Evolutionary conservation across 2,888 invertebrate species (phyloP).

Genomic region (Lasioglossum oenotherae): DNA sequence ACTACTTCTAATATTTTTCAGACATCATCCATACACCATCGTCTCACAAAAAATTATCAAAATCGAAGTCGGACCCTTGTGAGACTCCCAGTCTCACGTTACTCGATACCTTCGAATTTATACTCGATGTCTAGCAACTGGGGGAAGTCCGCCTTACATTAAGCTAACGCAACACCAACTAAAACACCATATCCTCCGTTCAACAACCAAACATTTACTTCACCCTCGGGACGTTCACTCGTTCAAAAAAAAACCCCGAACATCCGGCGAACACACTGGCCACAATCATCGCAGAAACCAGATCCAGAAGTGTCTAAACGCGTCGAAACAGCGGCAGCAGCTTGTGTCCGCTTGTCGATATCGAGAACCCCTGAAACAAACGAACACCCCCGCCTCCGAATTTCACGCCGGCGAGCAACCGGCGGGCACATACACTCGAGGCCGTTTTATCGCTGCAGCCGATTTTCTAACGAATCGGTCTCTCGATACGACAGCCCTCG

Average conservation of each 20-base stretch:
- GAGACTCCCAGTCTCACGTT: too few species aligned
- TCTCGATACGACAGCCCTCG: slow-evolving; percentile 56
- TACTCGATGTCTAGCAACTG: too few species aligned
- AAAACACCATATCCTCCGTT: neutral
- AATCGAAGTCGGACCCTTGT: too few species aligned
- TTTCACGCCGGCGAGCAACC: slow-evolving; percentile 11
- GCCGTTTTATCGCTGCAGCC: slow-evolving; percentile 44
- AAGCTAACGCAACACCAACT: neutral
- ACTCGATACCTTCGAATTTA: too few species aligned
- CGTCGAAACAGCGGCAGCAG: neutral
- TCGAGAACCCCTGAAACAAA: slow-evolving; percentile 3
- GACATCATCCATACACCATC: too few species aligned
- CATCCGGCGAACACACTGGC: neutral
- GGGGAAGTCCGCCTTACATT: too few species aligned
- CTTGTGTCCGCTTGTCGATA: neutral
- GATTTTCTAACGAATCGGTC: slow-evolving; percentile 56
- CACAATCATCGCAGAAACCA: neutral
- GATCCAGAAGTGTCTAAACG: neutral
- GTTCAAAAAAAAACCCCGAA: neutral
- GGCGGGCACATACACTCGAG: slow-evolving; percentile 29
- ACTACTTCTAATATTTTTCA: too few species aligned
- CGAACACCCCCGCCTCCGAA: neutral
- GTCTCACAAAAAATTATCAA: too few species aligned
- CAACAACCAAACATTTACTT: neutral
- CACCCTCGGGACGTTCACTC: neutral